phyloP scores from a whole-genome alignment of 2,888 invertebrate genomes.

The Chorisops tibialis region DNA sequence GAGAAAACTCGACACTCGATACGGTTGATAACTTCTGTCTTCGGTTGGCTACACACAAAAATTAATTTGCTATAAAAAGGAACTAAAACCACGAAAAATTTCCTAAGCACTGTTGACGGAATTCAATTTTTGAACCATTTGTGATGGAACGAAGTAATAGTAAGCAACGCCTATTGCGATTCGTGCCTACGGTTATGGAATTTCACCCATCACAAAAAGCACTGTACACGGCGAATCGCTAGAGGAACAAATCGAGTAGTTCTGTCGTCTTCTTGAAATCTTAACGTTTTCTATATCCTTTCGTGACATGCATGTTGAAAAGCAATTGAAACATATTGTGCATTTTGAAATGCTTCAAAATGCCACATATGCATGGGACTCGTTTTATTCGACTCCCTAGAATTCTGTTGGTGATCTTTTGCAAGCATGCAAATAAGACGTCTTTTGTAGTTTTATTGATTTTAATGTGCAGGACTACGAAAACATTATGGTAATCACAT shows the following conservation, averaged over 20 bases:
- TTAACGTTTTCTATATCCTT: background rate
- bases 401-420: background rate
- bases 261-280: no score
- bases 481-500: background rate
- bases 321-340: conserved; percentile 6
- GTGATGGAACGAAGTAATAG: background rate
- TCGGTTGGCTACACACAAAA: background rate
- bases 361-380: background rate
- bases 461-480: background rate
- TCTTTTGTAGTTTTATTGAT: conserved; percentile 5
- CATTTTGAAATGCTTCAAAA: background rate
- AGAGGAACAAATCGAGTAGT: no score
- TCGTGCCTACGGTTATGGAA: background rate
- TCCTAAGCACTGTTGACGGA: conserved; percentile 9
- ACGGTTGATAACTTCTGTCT: background rate
- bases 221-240: background rate
- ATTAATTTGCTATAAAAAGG: conserved; percentile 11
- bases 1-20: background rate
- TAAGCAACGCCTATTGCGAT: conserved; percentile 8
- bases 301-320: conserved; percentile 12
- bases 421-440: conserved; percentile 1
- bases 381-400: background rate
- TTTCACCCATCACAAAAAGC: background rate
- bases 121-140: conserved; percentile 16
- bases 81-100: conserved; percentile 20